These are phyloP conservation scores for Dryomyza anilis DNA, from an alignment of 2,888 invertebrate genomes.

Conservation along the genomic window DNA sequence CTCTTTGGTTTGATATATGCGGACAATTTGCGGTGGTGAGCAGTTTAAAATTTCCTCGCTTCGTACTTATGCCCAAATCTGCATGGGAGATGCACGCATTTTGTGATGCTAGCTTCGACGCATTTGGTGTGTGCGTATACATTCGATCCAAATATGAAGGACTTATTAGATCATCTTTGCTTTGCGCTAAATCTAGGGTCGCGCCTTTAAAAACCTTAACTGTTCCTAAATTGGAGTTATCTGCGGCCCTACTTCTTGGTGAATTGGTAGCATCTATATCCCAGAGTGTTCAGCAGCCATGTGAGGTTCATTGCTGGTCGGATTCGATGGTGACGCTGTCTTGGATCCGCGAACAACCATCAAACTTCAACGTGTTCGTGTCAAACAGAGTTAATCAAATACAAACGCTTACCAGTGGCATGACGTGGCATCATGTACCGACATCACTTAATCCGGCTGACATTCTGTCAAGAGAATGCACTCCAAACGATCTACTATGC, in stretches of 20 bases:
- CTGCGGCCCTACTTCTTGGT: constrained; percentile 23
- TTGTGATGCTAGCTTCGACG: constrained; percentile 19
- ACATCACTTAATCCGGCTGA: constrained; percentile 20
- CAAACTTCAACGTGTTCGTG: constrained; percentile 1
- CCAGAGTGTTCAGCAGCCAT: neutral
- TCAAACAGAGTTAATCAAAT: constrained; percentile 13
- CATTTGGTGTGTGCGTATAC: constrained; percentile 25
- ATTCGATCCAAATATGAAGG: constrained; percentile 10
- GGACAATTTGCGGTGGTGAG: neutral
- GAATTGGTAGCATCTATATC: constrained; percentile 8
- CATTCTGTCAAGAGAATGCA: constrained; percentile 20
- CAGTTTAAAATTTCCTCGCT: constrained; percentile 4
- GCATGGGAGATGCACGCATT: constrained; percentile 24
- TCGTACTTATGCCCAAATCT: neutral
- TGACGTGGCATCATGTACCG: constrained; percentile 29
- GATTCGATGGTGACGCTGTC: constrained; percentile 30
- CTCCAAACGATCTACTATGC: constrained; percentile 24
- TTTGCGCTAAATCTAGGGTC: constrained; percentile 24
- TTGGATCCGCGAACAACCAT: constrained; percentile 15
- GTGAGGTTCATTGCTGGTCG: constrained; percentile 23
- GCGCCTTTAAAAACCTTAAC: constrained; percentile 23
- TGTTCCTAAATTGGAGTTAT: constrained; percentile 14
- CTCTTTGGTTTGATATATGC: neutral
- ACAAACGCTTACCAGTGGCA: constrained; percentile 20
- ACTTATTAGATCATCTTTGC: constrained; percentile 1